Percentiles rank a stretch among this genome's conserved stretches.
Evolutionary conservation across 2,113 vertebrate species (phyloP).

Genomic region (Noctilio leporinus): DNA sequence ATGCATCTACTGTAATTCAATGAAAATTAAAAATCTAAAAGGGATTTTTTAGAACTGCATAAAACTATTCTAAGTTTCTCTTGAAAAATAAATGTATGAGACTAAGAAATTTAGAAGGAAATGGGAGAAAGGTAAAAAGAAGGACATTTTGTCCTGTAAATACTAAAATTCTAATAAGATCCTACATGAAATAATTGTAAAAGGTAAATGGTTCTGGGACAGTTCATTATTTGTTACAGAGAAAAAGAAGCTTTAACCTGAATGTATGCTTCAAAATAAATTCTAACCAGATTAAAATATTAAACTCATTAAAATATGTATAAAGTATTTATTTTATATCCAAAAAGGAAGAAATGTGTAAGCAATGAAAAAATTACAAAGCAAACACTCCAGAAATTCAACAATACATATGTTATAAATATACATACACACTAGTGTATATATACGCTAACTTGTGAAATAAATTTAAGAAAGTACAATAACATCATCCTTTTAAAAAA

Average conservation of each 20-base stretch:
- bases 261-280: neutral
- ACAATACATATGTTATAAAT: neutral
- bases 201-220: neutral
- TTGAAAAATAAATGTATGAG: neutral
- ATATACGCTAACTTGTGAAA: neutral
- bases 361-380: neutral
- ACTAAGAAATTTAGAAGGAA: neutral
- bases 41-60: neutral
- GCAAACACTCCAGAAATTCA: neutral
- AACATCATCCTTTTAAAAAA: neutral
- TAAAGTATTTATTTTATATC: neutral
- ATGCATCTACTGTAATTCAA: neutral
- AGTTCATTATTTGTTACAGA: neutral
- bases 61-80: neutral
- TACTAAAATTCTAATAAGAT: neutral
- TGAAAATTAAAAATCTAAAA: neutral
- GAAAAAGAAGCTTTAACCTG: neutral
- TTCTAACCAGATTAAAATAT: neutral
- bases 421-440: neutral
- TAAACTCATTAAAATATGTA: neutral
- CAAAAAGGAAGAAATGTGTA: conserved; percentile 13
- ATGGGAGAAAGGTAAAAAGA: neutral
- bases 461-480: neutral
- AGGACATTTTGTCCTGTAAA: neutral
- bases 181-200: neutral